Conservation (phyloP, 2,113 vertebrate genomes). For the Tragelaphus strepsiceros region DNA sequence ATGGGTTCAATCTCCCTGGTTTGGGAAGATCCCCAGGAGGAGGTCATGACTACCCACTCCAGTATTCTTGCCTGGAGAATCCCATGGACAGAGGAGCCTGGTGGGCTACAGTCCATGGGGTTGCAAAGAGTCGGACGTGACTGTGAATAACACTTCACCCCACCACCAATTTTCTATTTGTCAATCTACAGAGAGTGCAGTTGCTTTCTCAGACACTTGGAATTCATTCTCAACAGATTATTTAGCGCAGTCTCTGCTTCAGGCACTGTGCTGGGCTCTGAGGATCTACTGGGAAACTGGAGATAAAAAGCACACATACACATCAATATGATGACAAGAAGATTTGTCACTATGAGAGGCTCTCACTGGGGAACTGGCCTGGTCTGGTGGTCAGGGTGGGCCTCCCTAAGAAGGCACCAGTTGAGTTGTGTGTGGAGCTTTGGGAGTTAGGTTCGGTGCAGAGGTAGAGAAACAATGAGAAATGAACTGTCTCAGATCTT, state of each 20-base stretch:
- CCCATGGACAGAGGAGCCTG: neutral
- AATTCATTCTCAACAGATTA: neutral
- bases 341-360: rapidly evolving
- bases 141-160: neutral
- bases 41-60: neutral
- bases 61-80: neutral
- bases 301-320: neutral
- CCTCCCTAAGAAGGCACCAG: neutral
- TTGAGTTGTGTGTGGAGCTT: neutral
- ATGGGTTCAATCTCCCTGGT: neutral
- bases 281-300: neutral
- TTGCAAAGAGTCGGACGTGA: neutral
- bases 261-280: neutral
- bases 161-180: neutral
- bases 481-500: neutral
- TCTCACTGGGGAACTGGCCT: rapidly evolving
- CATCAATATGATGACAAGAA: rapidly evolving
- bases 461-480: neutral
- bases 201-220: conserved; percentile 19
- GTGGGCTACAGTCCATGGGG: neutral
- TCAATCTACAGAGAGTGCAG: neutral
- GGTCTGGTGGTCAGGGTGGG: neutral
- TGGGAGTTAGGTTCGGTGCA: neutral
- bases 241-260: neutral
- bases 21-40: neutral